A percentile compares a stretch with the other conserved stretches of the same genome.
Conservation (phyloP, 37 sponge, comb jelly and placozoan species). For the Bolinopsis microptera region DNA sequence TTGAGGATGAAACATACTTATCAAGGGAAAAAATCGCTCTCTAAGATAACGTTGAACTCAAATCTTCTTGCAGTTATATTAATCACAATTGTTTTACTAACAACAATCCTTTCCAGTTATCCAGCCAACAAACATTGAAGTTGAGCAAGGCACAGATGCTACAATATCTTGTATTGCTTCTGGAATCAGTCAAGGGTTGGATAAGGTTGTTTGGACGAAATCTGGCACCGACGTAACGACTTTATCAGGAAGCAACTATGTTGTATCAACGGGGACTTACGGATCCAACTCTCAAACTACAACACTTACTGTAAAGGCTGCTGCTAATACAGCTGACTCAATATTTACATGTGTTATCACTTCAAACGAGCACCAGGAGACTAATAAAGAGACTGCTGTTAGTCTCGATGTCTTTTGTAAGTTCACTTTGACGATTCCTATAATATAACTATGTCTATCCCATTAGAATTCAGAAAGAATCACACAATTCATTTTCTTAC, state of each 20-base stretch:
- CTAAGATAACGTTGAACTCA: too few relatives aligned
- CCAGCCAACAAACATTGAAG: neutral
- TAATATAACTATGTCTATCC: too few relatives aligned
- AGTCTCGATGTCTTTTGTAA: neutral
- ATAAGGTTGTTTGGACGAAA: neutral
- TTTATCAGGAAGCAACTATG: neutral
- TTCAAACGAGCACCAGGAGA: neutral
- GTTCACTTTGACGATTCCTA: too few relatives aligned
- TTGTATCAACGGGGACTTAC: neutral
- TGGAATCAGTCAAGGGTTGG: constrained; percentile 22
- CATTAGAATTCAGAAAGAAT: too few relatives aligned
- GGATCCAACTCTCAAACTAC: neutral
- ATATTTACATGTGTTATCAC: neutral
- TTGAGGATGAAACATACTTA: too few relatives aligned
- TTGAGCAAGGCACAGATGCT: neutral
- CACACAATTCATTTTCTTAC: too few relatives aligned
- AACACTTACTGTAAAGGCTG: neutral
- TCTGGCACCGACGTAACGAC: neutral
- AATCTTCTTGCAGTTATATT: too few relatives aligned
- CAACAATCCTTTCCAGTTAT: neutral
- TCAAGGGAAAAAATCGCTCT: too few relatives aligned
- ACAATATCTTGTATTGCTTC: neutral
- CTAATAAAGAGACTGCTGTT: neutral
- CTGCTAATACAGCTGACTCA: neutral
- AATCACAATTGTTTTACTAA: too few relatives aligned